Base-by-base conservation (phyloP, 2,797 vertebrate genomes). In the Amphiprion clarkii region DNA sequence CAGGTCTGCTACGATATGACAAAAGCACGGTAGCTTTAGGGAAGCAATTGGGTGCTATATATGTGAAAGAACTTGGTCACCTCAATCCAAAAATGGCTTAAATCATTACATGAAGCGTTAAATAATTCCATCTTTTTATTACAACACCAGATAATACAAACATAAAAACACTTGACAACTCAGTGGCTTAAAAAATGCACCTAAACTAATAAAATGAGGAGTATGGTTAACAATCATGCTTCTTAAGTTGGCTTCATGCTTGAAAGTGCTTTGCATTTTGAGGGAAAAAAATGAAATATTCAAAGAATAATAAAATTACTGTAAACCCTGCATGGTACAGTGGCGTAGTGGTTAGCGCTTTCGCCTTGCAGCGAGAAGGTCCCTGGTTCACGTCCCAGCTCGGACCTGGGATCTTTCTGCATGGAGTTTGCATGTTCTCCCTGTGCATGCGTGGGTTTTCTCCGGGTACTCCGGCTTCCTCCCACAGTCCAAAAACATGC, bases 101-200 rank as follows among this genome's bases (percentile, higher is more conserved):
- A 63, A 66, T 68, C 12, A 68, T 4, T 9, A 71, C 3, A 4
- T 40, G 42, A 75, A n/a, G 8, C 27, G 33, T 42, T 31, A 12
- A 83, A 51, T 62, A 51, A 49, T 78, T 19, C 55, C 46, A 72
- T 67, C 9, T 12, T 75, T 94, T 93, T 93, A 93, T 93, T 93
- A 74, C 48, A n/a, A 83, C 72, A 85, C 49, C 46, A 79, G 39
- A 49, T 7, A 55, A 46, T 89, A 88, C 59, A 92, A 88, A 85
- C 58, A 78, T 60, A 54, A 76, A 76, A 57, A 81, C 63, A 74
- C 21, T 48, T 59, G 5, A 56, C 58, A 49, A 74, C 8, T 67
- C 61, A 64, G 52, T 27, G 2, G 56, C 21, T 74, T 51, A 67
- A 59, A 39, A 39, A 39, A 39, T 39, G 36, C 36, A 39, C 36